phyloP scores from a whole-genome alignment of 2,113 vertebrate species.

The Forbesichthys agassizii region DNA sequence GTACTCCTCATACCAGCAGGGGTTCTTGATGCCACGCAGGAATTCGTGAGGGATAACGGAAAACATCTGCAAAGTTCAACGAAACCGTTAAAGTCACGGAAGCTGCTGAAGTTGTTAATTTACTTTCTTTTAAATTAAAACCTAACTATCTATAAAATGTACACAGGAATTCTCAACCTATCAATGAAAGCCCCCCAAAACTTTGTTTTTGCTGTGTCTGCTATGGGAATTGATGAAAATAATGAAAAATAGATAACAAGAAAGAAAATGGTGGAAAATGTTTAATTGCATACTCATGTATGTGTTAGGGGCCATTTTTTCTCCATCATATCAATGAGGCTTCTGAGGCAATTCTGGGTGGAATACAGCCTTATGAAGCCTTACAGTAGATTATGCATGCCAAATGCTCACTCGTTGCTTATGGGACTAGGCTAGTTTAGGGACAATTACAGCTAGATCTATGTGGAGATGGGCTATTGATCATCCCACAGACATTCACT shows the following conservation, averaged over 20 bases:
- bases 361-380: too few relatives aligned
- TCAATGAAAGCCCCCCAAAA: background rate
- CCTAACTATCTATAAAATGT: background rate
- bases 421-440: slow-evolving; percentile 20
- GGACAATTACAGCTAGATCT: slow-evolving; percentile 52
- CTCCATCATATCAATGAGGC: too few relatives aligned
- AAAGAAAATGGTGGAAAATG: too few relatives aligned
- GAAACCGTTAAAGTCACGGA: background rate
- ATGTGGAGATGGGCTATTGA: slow-evolving; percentile 54
- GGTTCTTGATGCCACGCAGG: slow-evolving; percentile 86
- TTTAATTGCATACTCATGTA: too few relatives aligned
- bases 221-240: background rate
- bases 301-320: too few relatives aligned
- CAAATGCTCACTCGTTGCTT: slow-evolving; percentile 4
- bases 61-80: slow-evolving; percentile 84
- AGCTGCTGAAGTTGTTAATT: background rate
- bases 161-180: too few relatives aligned
- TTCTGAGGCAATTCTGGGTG: too few relatives aligned
- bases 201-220: background rate
- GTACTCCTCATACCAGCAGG: slow-evolving; percentile 94
- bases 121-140: background rate
- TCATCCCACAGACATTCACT: slow-evolving; percentile 43
- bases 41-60: slow-evolving; percentile 88
- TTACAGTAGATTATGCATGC: background rate
- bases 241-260: background rate